These are phyloP conservation scores for Zaprionus obscuricornis DNA, from an alignment of 2,888 invertebrate species.

Conservation along the genomic window DNA sequence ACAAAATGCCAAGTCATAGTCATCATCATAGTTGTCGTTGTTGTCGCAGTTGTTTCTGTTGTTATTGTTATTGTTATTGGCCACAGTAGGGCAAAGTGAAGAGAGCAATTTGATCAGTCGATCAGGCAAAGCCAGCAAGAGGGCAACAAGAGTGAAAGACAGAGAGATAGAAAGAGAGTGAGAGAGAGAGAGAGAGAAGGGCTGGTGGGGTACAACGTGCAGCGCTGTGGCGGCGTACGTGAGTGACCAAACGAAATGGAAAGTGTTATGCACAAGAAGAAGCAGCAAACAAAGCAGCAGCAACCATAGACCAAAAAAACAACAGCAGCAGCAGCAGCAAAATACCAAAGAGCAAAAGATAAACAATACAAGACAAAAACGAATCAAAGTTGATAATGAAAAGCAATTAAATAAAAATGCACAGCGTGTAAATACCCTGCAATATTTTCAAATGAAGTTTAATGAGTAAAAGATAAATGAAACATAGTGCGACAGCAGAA, in stretches of 20 bases:
- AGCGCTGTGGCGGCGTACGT: constrained; percentile 43
- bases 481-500: too few relatives aligned
- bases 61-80: too few relatives aligned
- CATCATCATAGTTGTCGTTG: constrained; percentile 14
- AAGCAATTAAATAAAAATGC: too few relatives aligned
- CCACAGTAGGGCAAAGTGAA: too few relatives aligned
- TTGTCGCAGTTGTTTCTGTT: too few relatives aligned
- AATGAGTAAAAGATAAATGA: too few relatives aligned
- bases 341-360: constrained; percentile 1
- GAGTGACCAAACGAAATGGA: constrained; percentile 64
- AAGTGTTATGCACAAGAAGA: constrained; percentile 68
- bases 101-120: neutral
- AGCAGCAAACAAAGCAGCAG: constrained; percentile 5
- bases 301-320: constrained; percentile 2
- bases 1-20: constrained; percentile 66
- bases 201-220: constrained; percentile 4
- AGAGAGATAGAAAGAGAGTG: neutral
- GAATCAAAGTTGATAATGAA: too few relatives aligned
- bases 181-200: neutral
- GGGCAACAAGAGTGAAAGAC: neutral
- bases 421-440: too few relatives aligned
- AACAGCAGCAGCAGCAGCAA: constrained; percentile 4
- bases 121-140: too few relatives aligned
- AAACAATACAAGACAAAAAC: constrained; percentile 8
- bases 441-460: too few relatives aligned